Conservation (phyloP, 2,888 invertebrate genomes). For the Phytoseiulus persimilis region DNA sequence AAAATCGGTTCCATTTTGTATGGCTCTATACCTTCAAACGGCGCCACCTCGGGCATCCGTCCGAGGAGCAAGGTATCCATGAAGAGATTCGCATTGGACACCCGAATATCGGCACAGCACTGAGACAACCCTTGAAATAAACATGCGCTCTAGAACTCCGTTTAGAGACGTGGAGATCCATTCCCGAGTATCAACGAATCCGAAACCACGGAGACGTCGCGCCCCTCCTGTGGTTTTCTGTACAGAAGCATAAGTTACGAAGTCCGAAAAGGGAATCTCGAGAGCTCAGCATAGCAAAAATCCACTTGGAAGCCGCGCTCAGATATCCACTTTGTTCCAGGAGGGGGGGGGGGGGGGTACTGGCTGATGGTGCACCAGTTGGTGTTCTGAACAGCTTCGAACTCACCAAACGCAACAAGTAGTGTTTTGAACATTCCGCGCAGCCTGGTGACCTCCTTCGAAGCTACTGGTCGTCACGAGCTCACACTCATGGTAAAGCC, state of each 20-base stretch:
- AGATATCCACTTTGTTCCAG: no score
- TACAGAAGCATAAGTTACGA: no score
- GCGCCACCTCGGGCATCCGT: background rate
- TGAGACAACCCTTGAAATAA: background rate
- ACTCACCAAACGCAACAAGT: background rate
- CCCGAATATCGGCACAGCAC: background rate
- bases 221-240: no score
- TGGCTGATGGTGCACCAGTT: no score
- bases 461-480: background rate
- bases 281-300: no score
- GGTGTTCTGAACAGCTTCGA: background rate
- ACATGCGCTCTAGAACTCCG: no score
- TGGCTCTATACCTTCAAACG: background rate
- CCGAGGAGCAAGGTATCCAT: background rate
- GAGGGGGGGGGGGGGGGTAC: no score
- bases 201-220: no score
- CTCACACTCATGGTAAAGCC: background rate
- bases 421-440: background rate
- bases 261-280: no score
- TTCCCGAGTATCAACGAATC: no score
- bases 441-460: background rate
- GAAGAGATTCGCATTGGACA: constrained; percentile 14
- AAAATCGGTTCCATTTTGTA: background rate
- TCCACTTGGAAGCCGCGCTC: no score
- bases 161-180: no score